Conservation (phyloP, 2,888 invertebrate species). For the Exephanes ischioxanthus region DNA sequence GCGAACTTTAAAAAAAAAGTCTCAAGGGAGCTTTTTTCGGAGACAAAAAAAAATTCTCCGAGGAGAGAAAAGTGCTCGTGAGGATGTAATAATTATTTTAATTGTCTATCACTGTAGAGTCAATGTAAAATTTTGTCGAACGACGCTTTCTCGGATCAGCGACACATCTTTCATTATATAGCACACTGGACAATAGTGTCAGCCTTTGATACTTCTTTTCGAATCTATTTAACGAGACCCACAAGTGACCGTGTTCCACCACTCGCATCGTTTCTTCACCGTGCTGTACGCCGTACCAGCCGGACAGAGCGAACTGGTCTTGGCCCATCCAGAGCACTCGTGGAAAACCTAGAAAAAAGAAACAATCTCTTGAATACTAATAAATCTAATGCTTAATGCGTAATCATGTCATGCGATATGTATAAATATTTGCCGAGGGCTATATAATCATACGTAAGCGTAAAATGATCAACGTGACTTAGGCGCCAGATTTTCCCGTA, state of each 20-base stretch:
- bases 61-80: background rate
- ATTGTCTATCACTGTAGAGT: background rate
- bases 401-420: background rate
- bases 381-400: background rate
- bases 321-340: conserved; percentile 93
- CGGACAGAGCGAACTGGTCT: conserved; percentile 92
- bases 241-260: conserved; percentile 96
- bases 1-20: background rate
- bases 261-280: conserved; percentile 93
- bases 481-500: background rate
- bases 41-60: background rate
- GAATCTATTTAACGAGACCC: conserved; percentile 76
- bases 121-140: background rate
- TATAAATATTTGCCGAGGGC: background rate
- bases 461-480: background rate
- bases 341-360: conserved; percentile 90
- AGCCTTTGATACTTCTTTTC: background rate
- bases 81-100: background rate
- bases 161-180: background rate
- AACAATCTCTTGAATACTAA: background rate
- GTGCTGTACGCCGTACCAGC: conserved; percentile 94
- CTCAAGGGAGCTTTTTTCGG: background rate
- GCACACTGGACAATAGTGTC: background rate
- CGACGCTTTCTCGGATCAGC: background rate
- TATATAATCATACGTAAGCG: background rate